Evolutionary conservation across 2,113 vertebrate species (phyloP).

Genomic region (Saccopteryx bilineata): DNA sequence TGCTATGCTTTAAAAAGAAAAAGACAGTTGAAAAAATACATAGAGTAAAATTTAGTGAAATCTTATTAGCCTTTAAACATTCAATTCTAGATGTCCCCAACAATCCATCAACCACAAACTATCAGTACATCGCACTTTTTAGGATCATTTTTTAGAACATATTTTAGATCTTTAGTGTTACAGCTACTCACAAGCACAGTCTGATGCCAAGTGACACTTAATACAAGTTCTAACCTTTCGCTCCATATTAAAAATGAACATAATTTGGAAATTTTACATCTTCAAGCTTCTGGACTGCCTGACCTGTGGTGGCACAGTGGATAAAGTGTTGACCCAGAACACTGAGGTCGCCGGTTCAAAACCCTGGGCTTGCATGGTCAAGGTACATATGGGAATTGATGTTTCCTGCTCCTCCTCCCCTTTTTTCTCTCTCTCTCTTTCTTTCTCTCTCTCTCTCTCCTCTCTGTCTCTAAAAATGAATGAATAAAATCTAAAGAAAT

Average conservation of each 20-base stretch:
- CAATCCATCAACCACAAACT: not conserved
- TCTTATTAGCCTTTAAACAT: not conserved
- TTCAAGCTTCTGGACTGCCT: conserved; percentile 24
- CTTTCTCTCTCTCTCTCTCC: too few species aligned
- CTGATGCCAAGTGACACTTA: conserved; percentile 54
- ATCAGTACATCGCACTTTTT: not conserved
- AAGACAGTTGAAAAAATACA: not conserved
- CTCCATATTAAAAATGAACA: conserved; percentile 15
- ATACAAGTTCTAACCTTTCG: conserved; percentile 28
- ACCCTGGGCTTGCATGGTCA: too few species aligned
- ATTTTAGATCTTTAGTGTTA: not conserved
- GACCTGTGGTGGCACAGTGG: too few species aligned
- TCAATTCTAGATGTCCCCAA: not conserved
- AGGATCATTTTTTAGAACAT: conserved; percentile 33
- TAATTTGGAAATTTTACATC: conserved; percentile 25
- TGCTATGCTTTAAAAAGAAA: conserved; percentile 14
- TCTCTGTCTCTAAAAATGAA: too few species aligned
- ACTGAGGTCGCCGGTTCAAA: too few species aligned
- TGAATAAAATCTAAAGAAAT: too few species aligned
- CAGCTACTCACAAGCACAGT: not conserved
- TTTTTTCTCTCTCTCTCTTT: too few species aligned
- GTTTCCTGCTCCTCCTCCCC: too few species aligned
- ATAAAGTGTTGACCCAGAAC: too few species aligned
- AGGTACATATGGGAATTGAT: too few species aligned
- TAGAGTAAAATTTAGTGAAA: conserved; percentile 10